Conservation (phyloP, 2,888 invertebrate genomes). For the Cephonodes hylas region DNA sequence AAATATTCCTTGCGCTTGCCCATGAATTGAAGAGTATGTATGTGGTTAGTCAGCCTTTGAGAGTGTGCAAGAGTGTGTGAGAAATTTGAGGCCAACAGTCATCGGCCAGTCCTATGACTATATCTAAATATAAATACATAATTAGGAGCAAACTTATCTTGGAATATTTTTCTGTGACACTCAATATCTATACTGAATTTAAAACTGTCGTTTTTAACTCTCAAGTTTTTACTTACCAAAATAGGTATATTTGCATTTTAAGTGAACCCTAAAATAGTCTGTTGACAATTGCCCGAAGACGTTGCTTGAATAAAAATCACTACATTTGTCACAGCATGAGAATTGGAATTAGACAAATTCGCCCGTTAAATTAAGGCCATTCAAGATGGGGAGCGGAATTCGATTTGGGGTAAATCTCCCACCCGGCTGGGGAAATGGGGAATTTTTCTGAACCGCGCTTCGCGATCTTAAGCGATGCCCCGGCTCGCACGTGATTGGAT, state of each 20-base stretch:
- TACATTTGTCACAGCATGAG: conserved; percentile 78
- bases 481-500: conserved; percentile 68
- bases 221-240: no score
- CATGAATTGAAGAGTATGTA: no score
- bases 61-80: no score
- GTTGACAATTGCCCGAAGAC: conserved; percentile 31
- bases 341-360: conserved; percentile 80
- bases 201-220: no score
- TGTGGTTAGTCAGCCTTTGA: no score
- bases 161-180: no score
- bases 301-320: conserved; percentile 70
- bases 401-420: conserved; percentile 76
- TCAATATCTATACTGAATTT: no score
- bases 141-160: no score
- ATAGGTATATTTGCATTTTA: conserved; percentile 4
- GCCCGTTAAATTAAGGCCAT: conserved; percentile 78
- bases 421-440: conserved; percentile 56
- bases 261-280: conserved; percentile 12
- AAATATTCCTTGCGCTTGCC: no score
- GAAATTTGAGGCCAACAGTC: no score
- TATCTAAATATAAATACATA: no score
- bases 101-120: no score
- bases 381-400: conserved; percentile 66
- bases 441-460: conserved; percentile 56
- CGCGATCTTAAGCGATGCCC: conserved; percentile 50